These are phyloP conservation scores for Tricholauxania praeusta DNA, from an alignment of 2,888 invertebrate genomes.

Conservation along the genomic window DNA sequence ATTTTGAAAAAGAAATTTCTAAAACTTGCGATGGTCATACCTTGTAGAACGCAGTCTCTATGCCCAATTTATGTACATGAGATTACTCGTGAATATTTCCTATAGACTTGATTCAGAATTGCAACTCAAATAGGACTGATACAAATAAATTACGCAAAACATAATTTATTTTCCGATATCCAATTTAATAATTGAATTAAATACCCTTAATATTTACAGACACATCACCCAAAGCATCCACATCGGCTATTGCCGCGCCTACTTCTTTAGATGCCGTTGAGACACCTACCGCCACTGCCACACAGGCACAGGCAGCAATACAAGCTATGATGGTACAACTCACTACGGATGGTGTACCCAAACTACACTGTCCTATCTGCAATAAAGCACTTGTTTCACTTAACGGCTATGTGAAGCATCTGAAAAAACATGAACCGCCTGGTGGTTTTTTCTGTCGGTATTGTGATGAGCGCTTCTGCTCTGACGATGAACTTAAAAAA, in stretches of 20 bases:
- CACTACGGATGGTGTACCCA: constrained; percentile 63
- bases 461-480: constrained; percentile 61
- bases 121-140: too few species aligned
- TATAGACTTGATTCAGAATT: too few species aligned
- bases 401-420: constrained; percentile 65
- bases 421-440: constrained; percentile 65
- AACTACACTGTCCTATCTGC: constrained; percentile 63
- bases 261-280: background rate
- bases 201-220: too few species aligned
- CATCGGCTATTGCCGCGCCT: constrained; percentile 32
- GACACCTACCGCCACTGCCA: constrained; percentile 20
- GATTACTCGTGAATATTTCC: too few species aligned
- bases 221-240: constrained; percentile 31
- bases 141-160: too few species aligned
- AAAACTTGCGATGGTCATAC: too few species aligned
- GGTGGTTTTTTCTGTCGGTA: constrained; percentile 66
- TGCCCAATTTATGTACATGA: too few species aligned
- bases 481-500: constrained; percentile 59
- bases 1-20: too few species aligned
- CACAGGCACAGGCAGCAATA: constrained; percentile 35
- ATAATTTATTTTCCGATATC: too few species aligned
- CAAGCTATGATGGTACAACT: constrained; percentile 60
- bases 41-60: too few species aligned
- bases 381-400: constrained; percentile 58
- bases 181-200: too few species aligned